A percentile compares a stretch with the other conserved stretches of the same genome.
These are phyloP conservation scores for Drosophila multiciliata DNA, from an alignment of 2,888 invertebrate genomes.

Conservation along the genomic window DNA sequence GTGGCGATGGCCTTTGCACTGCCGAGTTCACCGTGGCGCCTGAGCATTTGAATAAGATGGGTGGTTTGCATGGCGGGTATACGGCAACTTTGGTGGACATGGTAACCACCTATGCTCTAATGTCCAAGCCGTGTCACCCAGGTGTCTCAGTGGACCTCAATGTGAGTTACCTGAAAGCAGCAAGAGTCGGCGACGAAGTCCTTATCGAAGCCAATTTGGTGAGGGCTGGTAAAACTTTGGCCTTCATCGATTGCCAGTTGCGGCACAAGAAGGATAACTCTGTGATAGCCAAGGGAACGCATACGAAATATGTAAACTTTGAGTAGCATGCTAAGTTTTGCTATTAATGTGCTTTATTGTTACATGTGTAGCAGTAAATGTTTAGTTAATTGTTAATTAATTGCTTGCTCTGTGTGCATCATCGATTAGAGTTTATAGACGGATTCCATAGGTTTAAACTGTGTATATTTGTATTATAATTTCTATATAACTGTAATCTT, in stretches of 20 bases:
- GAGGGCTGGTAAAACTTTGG: constrained; percentile 91
- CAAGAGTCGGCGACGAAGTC: constrained; percentile 91
- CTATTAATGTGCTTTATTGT: constrained; percentile 73
- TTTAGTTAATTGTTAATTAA: constrained; percentile 58
- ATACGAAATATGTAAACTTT: constrained; percentile 90
- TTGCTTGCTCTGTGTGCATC: constrained; percentile 53
- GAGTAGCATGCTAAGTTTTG: constrained; percentile 40
- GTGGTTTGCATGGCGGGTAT: constrained; percentile 93
- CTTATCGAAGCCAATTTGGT: constrained; percentile 91
- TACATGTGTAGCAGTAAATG: constrained; percentile 77
- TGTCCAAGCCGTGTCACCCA: constrained; percentile 88
- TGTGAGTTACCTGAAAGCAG: constrained; percentile 92
- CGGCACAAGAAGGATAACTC: constrained; percentile 90
- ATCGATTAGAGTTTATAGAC: constrained; percentile 42
- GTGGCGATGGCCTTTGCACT: constrained; percentile 89
- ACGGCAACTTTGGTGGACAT: constrained; percentile 90
- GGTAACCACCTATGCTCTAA: constrained; percentile 91
- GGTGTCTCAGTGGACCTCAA: constrained; percentile 94
- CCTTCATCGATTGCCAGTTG: constrained; percentile 93
- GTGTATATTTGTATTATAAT: not conserved
- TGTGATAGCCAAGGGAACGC: constrained; percentile 91
- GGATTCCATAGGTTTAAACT: constrained; percentile 15
- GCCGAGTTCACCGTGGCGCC: constrained; percentile 91
- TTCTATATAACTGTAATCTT: not conserved
- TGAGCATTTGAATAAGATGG: constrained; percentile 90